Evolutionary conservation across 2,888 invertebrate genomes (phyloP).

Genomic region (Protonemura montana): DNA sequence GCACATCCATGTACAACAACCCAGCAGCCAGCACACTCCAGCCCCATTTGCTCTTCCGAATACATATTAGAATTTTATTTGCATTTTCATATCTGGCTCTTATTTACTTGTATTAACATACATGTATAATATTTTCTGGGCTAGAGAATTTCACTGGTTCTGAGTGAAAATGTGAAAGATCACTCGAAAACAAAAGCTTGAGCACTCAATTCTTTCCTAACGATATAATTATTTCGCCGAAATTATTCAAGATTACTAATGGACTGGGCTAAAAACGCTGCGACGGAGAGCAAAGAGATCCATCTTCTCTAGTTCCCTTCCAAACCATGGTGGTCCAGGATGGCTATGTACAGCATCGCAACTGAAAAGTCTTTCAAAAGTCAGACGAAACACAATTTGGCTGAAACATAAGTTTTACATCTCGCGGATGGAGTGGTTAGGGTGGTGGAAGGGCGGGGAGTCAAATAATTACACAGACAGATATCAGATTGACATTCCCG

Average conservation of each 20-base stretch:
- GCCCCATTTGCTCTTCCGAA: neutral
- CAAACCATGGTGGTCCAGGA: neutral
- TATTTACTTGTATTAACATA: neutral
- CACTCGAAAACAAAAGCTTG: neutral
- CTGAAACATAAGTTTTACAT: neutral
- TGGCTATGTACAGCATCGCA: neutral
- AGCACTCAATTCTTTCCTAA: neutral
- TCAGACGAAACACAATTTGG: neutral
- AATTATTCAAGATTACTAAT: neutral
- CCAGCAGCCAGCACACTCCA: no score
- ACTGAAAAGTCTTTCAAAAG: neutral
- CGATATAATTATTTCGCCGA: neutral
- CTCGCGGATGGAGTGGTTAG: neutral
- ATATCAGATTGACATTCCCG: constrained; percentile 12
- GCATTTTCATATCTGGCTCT: neutral
- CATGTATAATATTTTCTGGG: neutral
- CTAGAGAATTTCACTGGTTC: neutral
- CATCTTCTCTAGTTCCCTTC: neutral
- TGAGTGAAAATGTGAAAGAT: neutral
- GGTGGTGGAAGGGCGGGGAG: neutral
- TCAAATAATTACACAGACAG: neutral
- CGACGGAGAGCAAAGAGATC: neutral
- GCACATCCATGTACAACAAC: neutral
- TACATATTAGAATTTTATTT: neutral
- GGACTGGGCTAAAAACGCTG: neutral